phyloP scores from a whole-genome alignment of 2,888 invertebrate species.

The Magallana nippona region DNA sequence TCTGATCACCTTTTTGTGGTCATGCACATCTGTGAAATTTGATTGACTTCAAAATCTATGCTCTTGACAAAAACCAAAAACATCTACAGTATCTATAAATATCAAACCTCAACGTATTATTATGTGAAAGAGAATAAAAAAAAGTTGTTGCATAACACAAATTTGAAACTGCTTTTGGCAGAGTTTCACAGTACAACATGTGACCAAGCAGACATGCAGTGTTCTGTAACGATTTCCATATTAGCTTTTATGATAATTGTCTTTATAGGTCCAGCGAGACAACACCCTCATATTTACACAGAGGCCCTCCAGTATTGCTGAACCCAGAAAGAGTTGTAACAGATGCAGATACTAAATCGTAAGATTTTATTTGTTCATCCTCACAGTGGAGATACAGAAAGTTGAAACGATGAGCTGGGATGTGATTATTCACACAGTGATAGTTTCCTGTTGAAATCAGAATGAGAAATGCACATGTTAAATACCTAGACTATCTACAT shows the following conservation, averaged over 20 bases:
- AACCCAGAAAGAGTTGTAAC: slow-evolving; percentile 93
- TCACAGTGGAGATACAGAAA: not conserved
- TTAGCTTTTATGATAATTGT: slow-evolving; percentile 4
- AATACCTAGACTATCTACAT: too few species aligned
- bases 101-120: too few species aligned
- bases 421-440: too few species aligned
- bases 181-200: too few species aligned
- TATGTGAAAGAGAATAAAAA: too few species aligned
- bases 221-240: not conserved
- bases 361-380: slow-evolving; percentile 35
- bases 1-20: slow-evolving; percentile 31
- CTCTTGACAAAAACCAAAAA: too few species aligned
- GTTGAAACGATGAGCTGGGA: too few species aligned
- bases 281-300: slow-evolving; percentile 82
- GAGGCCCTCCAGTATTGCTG: slow-evolving; percentile 90
- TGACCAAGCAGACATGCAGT: not conserved
- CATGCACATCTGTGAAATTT: not conserved
- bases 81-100: too few species aligned
- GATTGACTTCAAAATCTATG: not conserved
- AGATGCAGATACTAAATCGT: slow-evolving; percentile 89
- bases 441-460: too few species aligned
- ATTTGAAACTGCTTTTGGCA: too few species aligned
- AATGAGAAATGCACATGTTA: too few species aligned
- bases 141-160: too few species aligned
- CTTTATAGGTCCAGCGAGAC: slow-evolving; percentile 65